phyloP scores from a whole-genome alignment of 2,888 invertebrate genomes.

The Microctonus aethiopoides region DNA sequence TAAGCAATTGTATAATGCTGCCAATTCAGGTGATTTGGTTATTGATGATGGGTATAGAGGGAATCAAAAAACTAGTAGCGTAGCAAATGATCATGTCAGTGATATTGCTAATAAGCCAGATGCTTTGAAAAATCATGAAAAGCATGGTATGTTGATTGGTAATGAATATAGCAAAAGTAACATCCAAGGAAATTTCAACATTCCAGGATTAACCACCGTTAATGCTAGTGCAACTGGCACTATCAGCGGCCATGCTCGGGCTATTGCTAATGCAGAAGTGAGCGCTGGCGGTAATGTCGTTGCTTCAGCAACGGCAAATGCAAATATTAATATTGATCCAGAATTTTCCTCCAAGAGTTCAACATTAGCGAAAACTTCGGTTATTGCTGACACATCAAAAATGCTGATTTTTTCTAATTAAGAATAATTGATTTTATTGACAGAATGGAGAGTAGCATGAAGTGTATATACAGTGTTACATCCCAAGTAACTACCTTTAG shows the following conservation, averaged over 20 bases:
- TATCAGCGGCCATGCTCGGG: constrained; percentile 40
- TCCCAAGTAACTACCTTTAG: too few relatives aligned
- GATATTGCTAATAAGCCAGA: too few relatives aligned
- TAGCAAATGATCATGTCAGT: not conserved
- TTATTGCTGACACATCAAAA: constrained; percentile 44
- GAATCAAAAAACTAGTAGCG: not conserved
- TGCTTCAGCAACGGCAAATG: constrained; percentile 48
- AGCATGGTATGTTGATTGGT: constrained; percentile 33
- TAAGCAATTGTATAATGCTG: not conserved
- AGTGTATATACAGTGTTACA: too few relatives aligned
- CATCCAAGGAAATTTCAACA: constrained; percentile 26
- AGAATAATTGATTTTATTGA: not conserved
- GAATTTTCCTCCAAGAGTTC: constrained; percentile 42
- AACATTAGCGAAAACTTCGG: constrained; percentile 48
- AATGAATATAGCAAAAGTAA: constrained; percentile 1
- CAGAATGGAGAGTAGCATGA: too few relatives aligned
- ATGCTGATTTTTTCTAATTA: constrained; percentile 52
- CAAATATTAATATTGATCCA: constrained; percentile 36
- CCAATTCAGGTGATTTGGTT: not conserved
- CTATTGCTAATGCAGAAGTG: constrained; percentile 42
- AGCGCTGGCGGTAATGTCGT: constrained; percentile 35
- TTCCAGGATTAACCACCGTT: constrained; percentile 41
- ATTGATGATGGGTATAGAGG: not conserved
- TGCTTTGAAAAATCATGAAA: too few relatives aligned
- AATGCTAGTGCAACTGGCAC: constrained; percentile 41